These are phyloP conservation scores for Pionites leucogaster DNA, from an alignment of 2,113 vertebrate genomes.

Conservation along the genomic window DNA sequence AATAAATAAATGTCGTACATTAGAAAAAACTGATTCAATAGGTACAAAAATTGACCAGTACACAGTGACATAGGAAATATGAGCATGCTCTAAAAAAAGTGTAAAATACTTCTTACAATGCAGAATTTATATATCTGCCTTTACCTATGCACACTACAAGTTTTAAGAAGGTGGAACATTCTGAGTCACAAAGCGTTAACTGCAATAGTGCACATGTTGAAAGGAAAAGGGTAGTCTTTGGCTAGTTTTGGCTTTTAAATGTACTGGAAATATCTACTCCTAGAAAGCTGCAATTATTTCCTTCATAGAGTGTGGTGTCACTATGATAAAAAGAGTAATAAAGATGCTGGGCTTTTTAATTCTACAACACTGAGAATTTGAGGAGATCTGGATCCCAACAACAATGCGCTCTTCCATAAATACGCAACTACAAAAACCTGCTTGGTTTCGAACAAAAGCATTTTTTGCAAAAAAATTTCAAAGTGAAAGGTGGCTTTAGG, in stretches of 20 bases:
- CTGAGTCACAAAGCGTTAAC: neutral
- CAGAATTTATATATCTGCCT: neutral
- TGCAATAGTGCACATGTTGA: rapidly evolving
- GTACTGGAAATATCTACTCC: neutral
- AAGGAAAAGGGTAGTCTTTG: neutral
- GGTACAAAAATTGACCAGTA: neutral
- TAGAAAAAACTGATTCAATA: neutral
- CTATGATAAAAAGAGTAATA: neutral
- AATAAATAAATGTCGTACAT: neutral
- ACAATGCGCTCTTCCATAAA: neutral
- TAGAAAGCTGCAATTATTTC: neutral
- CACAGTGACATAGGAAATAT: neutral
- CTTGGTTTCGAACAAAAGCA: neutral
- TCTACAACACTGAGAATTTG: neutral
- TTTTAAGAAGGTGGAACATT: neutral
- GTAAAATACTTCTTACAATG: neutral
- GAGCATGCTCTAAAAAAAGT: neutral
- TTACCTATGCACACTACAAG: rapidly evolving
- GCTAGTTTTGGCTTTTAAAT: neutral
- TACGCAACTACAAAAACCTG: neutral
- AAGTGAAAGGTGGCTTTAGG: neutral
- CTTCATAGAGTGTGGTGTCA: rapidly evolving
- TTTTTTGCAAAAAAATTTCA: neutral
- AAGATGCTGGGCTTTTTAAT: neutral
- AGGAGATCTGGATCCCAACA: neutral